Percentiles rank a stretch among this genome's conserved stretches.
These are phyloP conservation scores for Eudyptes chrysolophus DNA, from an alignment of 2,113 vertebrate genomes.

Conservation along the genomic window DNA sequence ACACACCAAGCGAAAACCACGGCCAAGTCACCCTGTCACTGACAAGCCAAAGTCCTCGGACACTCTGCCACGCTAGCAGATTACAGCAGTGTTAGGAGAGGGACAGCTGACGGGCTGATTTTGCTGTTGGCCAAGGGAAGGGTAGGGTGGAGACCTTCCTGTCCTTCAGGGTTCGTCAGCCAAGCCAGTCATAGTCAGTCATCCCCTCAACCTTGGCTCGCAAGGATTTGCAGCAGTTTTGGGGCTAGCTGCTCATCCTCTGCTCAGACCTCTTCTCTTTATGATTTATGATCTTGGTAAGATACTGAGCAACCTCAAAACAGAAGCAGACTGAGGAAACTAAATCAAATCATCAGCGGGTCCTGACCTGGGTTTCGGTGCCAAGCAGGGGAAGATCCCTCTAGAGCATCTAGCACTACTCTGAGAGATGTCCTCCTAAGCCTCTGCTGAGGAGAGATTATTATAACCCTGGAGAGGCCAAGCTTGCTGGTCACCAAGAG, in stretches of 20 bases:
- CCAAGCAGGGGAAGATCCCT: not conserved
- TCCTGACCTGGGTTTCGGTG: not conserved
- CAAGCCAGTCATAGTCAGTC: not conserved
- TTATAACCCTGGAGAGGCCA: not conserved
- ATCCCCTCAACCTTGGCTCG: fast-evolving
- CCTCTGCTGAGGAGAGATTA: not conserved
- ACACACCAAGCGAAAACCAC: not conserved
- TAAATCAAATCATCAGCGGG: not conserved
- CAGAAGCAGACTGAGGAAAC: not conserved
- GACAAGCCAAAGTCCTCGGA: not conserved
- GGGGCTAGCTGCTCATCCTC: not conserved
- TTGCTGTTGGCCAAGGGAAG: not conserved
- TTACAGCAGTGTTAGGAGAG: not conserved
- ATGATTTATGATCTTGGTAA: not conserved
- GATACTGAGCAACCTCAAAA: not conserved
- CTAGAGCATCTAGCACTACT: not conserved
- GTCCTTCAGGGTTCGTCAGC: not conserved
- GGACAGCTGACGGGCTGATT: not conserved
- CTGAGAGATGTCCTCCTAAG: not conserved
- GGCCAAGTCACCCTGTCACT: not conserved
- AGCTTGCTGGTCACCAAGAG: not conserved
- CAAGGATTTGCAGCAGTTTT: not conserved
- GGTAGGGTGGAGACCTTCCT: not conserved
- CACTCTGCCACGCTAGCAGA: not conserved
- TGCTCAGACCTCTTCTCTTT: not conserved